A percentile compares a stretch with the other conserved stretches of the same genome.
Evolutionary conservation across 1,140 invertebrate genomes (phyloP).

Genomic region (Anthonomus grandis): DNA sequence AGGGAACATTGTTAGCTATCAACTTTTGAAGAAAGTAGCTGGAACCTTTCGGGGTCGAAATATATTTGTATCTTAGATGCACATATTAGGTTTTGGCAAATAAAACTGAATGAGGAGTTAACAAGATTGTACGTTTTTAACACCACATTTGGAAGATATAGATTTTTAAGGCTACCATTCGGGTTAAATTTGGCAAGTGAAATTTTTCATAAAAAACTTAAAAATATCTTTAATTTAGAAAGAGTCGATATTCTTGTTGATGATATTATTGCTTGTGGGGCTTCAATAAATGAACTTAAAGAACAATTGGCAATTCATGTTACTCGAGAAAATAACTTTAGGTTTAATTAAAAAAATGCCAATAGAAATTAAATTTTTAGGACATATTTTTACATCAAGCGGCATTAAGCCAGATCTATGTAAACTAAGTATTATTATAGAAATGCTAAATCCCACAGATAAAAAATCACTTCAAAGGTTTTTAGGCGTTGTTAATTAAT

Average conservation of each 20-base stretch:
- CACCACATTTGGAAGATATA: conserved; percentile 46
- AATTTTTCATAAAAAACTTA: conserved; percentile 45
- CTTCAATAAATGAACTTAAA: conserved; percentile 32
- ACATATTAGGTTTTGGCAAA: no score
- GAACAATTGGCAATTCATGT: conserved; percentile 29
- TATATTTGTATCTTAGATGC: no score
- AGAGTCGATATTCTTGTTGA: conserved; percentile 44
- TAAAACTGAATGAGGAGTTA: no score
- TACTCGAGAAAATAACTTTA: no score
- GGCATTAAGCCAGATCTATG: conserved; percentile 41
- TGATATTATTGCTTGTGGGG: conserved; percentile 45
- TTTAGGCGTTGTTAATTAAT: conserved; percentile 48
- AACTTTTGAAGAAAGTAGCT: conserved; percentile 48
- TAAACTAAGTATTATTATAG: conserved; percentile 35
- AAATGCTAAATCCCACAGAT: conserved; percentile 37
- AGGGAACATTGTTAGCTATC: conserved; percentile 47
- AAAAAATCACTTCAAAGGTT: conserved; percentile 42
- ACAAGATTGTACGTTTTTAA: no score
- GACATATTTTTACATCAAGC: conserved; percentile 40
- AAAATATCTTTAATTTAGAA: conserved; percentile 39
- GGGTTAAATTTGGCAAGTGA: conserved; percentile 47
- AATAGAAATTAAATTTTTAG: conserved; percentile 48
- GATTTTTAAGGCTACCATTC: conserved; percentile 44
- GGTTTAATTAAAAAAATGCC: conserved; percentile 23
- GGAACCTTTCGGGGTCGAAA: no score